These are phyloP conservation scores for Oreortyx pictus DNA, from an alignment of 2,797 vertebrate species.

Conservation along the genomic window DNA sequence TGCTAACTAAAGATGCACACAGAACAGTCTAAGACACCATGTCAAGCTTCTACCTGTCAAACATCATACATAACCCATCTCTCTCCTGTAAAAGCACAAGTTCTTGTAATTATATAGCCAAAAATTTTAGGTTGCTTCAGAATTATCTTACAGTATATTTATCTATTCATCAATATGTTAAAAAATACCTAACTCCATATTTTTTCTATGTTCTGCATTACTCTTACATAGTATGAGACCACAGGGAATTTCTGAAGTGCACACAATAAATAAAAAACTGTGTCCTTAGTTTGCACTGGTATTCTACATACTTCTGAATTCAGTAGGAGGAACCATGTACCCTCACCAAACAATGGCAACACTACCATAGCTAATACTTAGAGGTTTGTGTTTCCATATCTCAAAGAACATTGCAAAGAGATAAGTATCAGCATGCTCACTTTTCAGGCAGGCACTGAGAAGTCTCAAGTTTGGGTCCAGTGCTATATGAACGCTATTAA, in stretches of 20 bases:
- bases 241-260: not conserved
- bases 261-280: not conserved
- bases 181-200: not conserved
- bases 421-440: not conserved
- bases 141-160: not conserved
- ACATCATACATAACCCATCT: not conserved
- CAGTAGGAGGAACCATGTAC: not conserved
- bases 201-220: not conserved
- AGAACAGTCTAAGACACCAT: not conserved
- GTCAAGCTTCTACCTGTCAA: constrained; percentile 1
- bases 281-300: not conserved
- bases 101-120: not conserved
- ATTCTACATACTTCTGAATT: not conserved
- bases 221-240: not conserved
- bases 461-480: not conserved
- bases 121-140: not conserved
- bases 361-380: not conserved
- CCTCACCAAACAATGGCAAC: not conserved
- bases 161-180: not conserved
- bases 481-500: no score
- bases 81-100: not conserved
- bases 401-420: not conserved
- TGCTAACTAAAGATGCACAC: not conserved
- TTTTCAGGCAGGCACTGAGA: not conserved
- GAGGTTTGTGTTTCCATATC: not conserved